These are phyloP conservation scores for Callionymus lyra DNA, from an alignment of 2,113 vertebrate species.

Conservation along the genomic window DNA sequence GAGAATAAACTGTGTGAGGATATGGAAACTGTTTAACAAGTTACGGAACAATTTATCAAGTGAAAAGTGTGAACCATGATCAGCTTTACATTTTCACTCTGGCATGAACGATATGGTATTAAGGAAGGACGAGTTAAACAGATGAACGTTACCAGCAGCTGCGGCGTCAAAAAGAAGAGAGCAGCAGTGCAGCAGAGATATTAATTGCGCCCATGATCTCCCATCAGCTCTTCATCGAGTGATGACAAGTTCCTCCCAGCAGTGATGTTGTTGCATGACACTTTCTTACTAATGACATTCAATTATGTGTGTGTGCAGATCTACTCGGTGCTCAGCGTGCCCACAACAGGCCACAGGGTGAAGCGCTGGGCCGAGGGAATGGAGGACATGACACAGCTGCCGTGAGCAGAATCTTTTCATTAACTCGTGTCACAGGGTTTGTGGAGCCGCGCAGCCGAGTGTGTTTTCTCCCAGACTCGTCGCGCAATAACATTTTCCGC, in stretches of 20 bases:
- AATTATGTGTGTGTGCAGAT: conserved; percentile 64
- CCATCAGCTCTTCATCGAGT: conserved; percentile 9
- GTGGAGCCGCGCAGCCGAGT: conserved; percentile 5
- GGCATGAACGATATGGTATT: too few relatives aligned
- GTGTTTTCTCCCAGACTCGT: conserved; percentile 6
- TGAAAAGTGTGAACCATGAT: too few relatives aligned
- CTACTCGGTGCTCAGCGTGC: conserved; percentile 79
- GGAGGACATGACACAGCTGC: conserved; percentile 92
- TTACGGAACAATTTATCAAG: too few relatives aligned
- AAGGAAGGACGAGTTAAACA: too few relatives aligned
- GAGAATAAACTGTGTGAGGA: too few relatives aligned
- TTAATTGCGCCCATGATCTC: conserved; percentile 3
- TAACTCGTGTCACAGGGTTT: conserved; percentile 10
- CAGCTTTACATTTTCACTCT: too few relatives aligned
- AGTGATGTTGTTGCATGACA: conserved; percentile 12
- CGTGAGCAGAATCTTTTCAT: conserved; percentile 69
- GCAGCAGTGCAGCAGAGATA: too few relatives aligned
- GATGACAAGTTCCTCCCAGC: conserved; percentile 4
- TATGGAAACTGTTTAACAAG: too few relatives aligned
- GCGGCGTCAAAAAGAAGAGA: too few relatives aligned
- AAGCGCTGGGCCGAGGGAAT: conserved; percentile 72
- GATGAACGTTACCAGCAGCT: too few relatives aligned
- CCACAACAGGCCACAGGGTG: conserved; percentile 64
- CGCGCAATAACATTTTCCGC: not conserved
- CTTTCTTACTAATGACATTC: conserved; percentile 9